These are phyloP conservation scores for Lutjanus argentimaculatus DNA, from an alignment of 2,797 vertebrate species.

Conservation along the genomic window DNA sequence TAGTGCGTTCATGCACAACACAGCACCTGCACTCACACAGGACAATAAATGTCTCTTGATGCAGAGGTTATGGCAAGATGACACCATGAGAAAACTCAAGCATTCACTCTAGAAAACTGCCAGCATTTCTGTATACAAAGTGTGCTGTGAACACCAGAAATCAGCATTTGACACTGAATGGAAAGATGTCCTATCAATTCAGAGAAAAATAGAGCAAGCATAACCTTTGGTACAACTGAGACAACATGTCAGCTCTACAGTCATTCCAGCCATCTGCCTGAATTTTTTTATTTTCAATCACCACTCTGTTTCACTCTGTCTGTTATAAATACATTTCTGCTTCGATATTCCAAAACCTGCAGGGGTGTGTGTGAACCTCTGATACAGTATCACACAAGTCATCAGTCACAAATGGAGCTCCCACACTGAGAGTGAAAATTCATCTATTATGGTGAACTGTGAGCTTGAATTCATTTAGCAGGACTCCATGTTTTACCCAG, in stretches of 20 bases:
- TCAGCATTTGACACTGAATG: neutral
- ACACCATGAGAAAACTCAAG: neutral
- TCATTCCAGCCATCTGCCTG: neutral
- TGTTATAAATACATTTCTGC: neutral
- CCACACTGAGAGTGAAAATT: constrained; percentile 7
- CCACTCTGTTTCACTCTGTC: neutral
- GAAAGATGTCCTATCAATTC: neutral
- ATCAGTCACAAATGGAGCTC: constrained; percentile 1
- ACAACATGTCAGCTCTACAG: neutral
- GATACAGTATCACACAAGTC: constrained; percentile 13
- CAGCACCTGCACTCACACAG: neutral
- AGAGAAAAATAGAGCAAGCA: neutral
- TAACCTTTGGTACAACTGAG: neutral
- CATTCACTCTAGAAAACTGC: too few relatives aligned
- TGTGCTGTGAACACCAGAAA: neutral
- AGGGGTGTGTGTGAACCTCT: neutral
- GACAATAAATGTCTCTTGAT: neutral
- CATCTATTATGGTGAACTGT: neutral
- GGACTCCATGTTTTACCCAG: neutral
- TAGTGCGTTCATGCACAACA: too few relatives aligned
- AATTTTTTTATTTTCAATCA: neutral
- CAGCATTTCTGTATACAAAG: neutral
- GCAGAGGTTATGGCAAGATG: neutral
- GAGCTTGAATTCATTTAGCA: constrained; percentile 2
- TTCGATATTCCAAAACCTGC: constrained; percentile 2